These are phyloP conservation scores for Lophotriccus pileatus DNA, from an alignment of 2,797 vertebrate species.

Conservation along the genomic window DNA sequence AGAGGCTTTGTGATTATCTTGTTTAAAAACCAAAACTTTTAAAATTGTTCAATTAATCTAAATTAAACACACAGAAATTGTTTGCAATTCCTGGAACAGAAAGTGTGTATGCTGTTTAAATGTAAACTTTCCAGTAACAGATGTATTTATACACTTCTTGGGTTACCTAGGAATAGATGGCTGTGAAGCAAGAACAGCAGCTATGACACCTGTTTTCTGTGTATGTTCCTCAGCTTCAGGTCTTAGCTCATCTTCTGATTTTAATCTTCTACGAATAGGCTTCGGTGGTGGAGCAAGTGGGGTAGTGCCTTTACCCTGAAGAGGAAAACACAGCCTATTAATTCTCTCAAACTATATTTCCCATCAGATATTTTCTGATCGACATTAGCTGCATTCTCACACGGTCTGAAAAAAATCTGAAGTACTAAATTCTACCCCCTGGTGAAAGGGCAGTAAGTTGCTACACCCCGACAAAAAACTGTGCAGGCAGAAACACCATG, in stretches of 20 bases:
- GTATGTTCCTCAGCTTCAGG: conserved; percentile 91
- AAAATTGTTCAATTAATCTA: not conserved
- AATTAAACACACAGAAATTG: not conserved
- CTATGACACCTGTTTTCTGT: conserved; percentile 88
- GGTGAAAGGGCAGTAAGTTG: not conserved
- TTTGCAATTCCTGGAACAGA: conserved; percentile 17
- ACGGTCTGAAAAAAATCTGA: not conserved
- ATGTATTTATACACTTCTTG: conserved; percentile 42
- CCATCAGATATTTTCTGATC: not conserved
- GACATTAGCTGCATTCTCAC: not conserved
- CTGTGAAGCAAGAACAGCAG: conserved; percentile 89
- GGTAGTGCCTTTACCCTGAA: conserved; percentile 87
- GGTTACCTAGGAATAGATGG: conserved; percentile 93
- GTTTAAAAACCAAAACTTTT: not conserved
- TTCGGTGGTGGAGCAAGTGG: conserved; percentile 95
- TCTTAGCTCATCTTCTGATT: conserved; percentile 96
- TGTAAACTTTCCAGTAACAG: conserved; percentile 52
- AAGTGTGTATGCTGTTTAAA: not conserved
- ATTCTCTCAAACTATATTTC: not conserved
- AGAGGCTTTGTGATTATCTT: not conserved
- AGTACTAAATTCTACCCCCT: not conserved
- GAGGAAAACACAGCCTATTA: not conserved
- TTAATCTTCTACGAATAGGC: conserved; percentile 93
- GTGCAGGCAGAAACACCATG: not conserved
- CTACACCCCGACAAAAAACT: not conserved